phyloP scores from a whole-genome alignment of 2,888 invertebrate genomes.

The Ectemnius continuus region DNA sequence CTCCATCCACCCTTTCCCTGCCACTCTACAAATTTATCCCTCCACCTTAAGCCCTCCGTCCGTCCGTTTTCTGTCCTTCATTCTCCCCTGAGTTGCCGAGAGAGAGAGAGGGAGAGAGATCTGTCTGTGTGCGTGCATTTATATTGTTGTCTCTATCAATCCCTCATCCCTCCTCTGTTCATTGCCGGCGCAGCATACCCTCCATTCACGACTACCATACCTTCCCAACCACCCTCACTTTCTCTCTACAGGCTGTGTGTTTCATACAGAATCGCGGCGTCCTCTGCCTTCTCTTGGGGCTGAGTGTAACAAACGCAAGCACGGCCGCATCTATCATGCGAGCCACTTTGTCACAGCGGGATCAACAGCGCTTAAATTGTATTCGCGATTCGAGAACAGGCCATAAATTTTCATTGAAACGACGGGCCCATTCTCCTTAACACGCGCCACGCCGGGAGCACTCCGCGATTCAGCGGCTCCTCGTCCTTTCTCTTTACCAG shows the following conservation, averaged over 20 bases:
- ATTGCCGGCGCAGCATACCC: slow-evolving; percentile 26
- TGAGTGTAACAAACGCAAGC: slow-evolving; percentile 57
- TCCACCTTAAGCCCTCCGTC: slow-evolving; percentile 14
- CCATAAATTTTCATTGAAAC: slow-evolving; percentile 66
- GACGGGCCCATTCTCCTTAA: slow-evolving; percentile 64
- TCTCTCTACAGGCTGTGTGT: slow-evolving; percentile 9
- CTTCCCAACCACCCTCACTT: slow-evolving; percentile 11
- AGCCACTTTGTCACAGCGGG: slow-evolving; percentile 71
- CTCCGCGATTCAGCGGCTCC: slow-evolving; percentile 51
- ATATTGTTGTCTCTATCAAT: slow-evolving; percentile 9
- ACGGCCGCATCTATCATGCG: slow-evolving; percentile 69
- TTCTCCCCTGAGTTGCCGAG: slow-evolving; percentile 28
- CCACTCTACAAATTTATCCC: slow-evolving; percentile 28
- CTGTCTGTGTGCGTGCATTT: slow-evolving; percentile 27
- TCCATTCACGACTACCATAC: slow-evolving; percentile 25
- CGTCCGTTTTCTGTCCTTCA: slow-evolving; percentile 11
- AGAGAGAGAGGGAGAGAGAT: not conserved
- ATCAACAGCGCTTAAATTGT: slow-evolving; percentile 73
- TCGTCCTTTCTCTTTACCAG: slow-evolving; percentile 21
- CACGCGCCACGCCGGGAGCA: slow-evolving; percentile 42
- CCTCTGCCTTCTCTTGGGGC: slow-evolving; percentile 22
- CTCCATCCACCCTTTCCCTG: slow-evolving; percentile 32
- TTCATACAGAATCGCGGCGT: not conserved
- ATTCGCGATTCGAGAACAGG: slow-evolving; percentile 69
- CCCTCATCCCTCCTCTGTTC: slow-evolving; percentile 29